Evolutionary conservation across 2,113 vertebrate species (phyloP), one percentile per base, ranked within the genome.

Genomic region (Kryptolebias marmoratus): DNA sequence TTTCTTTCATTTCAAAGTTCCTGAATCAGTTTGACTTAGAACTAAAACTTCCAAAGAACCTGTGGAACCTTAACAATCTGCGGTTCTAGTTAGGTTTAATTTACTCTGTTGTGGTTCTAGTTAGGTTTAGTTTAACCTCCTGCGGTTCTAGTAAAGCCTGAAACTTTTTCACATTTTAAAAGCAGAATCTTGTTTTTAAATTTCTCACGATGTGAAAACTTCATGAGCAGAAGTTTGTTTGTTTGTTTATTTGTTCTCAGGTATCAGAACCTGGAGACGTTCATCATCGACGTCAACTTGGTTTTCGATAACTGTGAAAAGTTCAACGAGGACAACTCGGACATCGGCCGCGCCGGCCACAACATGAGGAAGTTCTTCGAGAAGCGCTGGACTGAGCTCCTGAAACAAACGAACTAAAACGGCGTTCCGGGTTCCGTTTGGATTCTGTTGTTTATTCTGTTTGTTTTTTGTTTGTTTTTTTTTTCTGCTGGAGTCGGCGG

Each of bases 281-380:
- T 99, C 93, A 96, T 97, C 73, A 94, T 98, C 47, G 98, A 99
- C 75, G 95, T 98, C 90, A 98, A 96, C 92, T 93, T 99, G 92
- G 97, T 99, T 79, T 99, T 98, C 91, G 96, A 99, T 93, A 99
- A 99, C 95, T 99, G 98, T 93, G 98, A 99, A 94, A 99, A 96
- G 83, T 99, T 97, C 91, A 99, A 99, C 88, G 98, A 99, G 95
- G 98, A 99, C 84, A 98, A 99, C 89, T 99, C 98, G 69, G 98
- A 99, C 89, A 98, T 99, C 87, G 98, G 98, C 82, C 94, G 97
- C 88, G 96, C 98, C 62, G 97, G 98, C 82, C 98, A 99, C 88
- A 98, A 94, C 94, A 99, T 99, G 97, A 95, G 97, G 83, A 97
- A 96, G 90, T 98, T 97, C 90, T 99, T 99, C 87, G 97, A 99